Base-by-base conservation (phyloP, 2,888 invertebrate species). In the Zhuqinia jingwanae region DNA sequence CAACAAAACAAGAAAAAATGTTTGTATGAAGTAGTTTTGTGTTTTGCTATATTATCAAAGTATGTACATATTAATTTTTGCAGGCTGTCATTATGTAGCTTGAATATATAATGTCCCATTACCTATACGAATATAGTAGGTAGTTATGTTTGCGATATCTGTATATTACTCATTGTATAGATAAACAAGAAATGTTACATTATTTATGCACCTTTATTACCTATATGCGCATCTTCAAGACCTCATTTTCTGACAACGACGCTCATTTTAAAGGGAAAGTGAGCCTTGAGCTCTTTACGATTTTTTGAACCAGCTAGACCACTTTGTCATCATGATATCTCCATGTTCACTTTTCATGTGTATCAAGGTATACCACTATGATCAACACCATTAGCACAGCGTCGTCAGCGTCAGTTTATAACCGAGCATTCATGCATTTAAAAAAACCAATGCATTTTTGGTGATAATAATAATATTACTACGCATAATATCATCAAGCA, bases 221-320 rank as follows among this genome's bases (percentile, higher is more conserved):
- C n/a, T n/a, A n/a, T n/a, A n/a, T 36, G 65, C 50, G 42, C 80
- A 68, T 81, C 70, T 81, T 81, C 73, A 73, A 84, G 83, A 83
- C 83, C 83, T 83, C 83, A 83, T n/a, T 83, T 83, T 76, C 76
- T 47, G 76, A 27, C 45, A 58, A 75, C 60, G 75, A 60, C 30
- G 22, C n/a, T 75, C 58, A 36, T 56, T 75, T 63, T 82, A 63
- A 63, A 76, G 83, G 83, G 83, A 84, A 84, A 84, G 83, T 77
- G 68, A 84, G 68, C 83, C 83, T 84, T 84, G 83, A 84, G 83
- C 77, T 77, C 20, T 84, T 68, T 73, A 47, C 6, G 47, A 47
- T 47, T n/a, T n/a, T 70, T 50, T 70, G 25, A 70, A 50, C 70
- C 25, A 70, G 22, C 70, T 47, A 47, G 58, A 45, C 56, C 58